These are phyloP conservation scores for Macaria liturata DNA, from an alignment of 2,888 invertebrate species.

Conservation along the genomic window DNA sequence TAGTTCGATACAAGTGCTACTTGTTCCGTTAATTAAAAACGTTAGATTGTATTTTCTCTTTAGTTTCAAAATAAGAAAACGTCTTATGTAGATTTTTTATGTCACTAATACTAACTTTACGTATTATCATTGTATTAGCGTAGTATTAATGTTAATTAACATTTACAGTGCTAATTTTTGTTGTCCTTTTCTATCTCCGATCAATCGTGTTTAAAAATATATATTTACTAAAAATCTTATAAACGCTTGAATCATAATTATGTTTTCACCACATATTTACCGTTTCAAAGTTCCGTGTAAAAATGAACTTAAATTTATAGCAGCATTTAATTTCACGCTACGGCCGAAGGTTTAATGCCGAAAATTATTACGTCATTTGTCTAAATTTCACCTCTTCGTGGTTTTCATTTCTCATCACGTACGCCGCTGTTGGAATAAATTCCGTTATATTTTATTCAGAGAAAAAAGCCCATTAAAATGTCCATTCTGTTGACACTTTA, in stretches of 20 bases:
- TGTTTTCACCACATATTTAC: too few species aligned
- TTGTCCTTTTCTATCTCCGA: too few species aligned
- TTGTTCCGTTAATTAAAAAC: neutral
- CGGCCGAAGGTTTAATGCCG: slow-evolving; percentile 24
- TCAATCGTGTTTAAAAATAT: too few species aligned
- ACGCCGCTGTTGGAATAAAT: slow-evolving; percentile 29
- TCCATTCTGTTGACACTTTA: slow-evolving; percentile 18
- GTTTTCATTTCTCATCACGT: slow-evolving; percentile 37
- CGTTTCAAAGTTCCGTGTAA: too few species aligned
- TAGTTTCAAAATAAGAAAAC: too few species aligned
- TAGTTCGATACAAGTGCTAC: neutral
- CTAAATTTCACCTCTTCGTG: slow-evolving; percentile 33
- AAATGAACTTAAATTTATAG: slow-evolving; percentile 25
- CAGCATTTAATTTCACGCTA: slow-evolving; percentile 23
- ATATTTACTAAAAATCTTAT: too few species aligned
- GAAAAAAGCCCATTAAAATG: slow-evolving; percentile 24
- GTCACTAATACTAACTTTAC: too few species aligned
- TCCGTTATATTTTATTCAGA: slow-evolving; percentile 26
- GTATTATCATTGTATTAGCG: too few species aligned
- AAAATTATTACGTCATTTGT: slow-evolving; percentile 37
- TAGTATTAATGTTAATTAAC: too few species aligned
- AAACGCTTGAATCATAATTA: too few species aligned
- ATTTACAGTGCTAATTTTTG: too few species aligned
- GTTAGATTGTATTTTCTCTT: neutral
- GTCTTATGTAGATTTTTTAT: too few species aligned